A percentile compares a stretch with the other conserved stretches of the same genome.
Conservation (phyloP, 1,140 invertebrate species). For the Zaprionus tsacasi region DNA sequence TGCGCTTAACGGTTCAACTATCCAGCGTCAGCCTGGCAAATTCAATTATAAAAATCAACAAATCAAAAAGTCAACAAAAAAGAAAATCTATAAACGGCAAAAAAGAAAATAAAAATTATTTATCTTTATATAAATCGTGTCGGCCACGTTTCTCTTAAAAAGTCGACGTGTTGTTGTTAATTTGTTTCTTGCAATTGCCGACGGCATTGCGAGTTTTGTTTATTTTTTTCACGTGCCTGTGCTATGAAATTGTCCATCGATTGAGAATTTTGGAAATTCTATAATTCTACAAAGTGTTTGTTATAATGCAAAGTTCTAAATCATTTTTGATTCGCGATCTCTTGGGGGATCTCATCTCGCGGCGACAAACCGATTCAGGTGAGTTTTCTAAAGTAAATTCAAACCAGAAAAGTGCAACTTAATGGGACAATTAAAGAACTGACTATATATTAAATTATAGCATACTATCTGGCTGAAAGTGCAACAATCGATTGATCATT, state of each 20-base stretch:
- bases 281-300: constrained; percentile 61
- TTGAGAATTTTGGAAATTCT: not conserved
- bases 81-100: not conserved
- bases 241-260: not conserved
- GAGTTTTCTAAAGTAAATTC: constrained; percentile 5
- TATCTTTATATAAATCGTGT: no score
- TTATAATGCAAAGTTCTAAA: constrained; percentile 89
- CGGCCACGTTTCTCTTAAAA: no score
- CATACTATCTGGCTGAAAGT: not conserved
- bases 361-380: constrained; percentile 84
- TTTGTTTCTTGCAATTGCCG: not conserved
- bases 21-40: constrained; percentile 32
- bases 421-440: not conserved
- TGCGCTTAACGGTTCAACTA: constrained; percentile 78
- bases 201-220: not conserved
- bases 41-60: constrained; percentile 35
- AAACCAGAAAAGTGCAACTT: no score
- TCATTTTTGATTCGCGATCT: constrained; percentile 91
- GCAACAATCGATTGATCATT: no score
- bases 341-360: constrained; percentile 89
- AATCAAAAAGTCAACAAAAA: constrained; percentile 14
- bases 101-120: not conserved
- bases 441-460: not conserved
- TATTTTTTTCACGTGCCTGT: not conserved
- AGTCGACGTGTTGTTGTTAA: no score